These are phyloP conservation scores for Mormyrus lacerda DNA, from an alignment of 2,113 vertebrate species.

Conservation along the genomic window DNA sequence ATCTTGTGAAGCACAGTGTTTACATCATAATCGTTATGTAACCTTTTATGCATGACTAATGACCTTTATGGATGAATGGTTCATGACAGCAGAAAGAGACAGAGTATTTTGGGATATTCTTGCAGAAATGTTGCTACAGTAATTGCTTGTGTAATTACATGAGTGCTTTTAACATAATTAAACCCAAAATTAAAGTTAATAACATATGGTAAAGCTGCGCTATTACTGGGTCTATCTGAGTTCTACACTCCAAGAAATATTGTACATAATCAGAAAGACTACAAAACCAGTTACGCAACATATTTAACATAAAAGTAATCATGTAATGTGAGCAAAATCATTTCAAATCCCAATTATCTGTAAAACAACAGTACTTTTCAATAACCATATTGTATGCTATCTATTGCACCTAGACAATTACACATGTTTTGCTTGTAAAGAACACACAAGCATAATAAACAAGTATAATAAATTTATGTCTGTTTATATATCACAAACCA, in stretches of 20 bases:
- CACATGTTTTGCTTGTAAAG: background rate
- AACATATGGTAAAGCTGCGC: background rate
- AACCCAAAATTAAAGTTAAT: background rate
- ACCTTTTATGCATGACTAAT: constrained; percentile 66
- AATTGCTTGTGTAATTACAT: background rate
- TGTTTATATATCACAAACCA: background rate
- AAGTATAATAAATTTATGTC: background rate
- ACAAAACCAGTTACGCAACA: background rate
- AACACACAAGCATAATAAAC: background rate
- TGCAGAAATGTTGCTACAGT: constrained; percentile 2
- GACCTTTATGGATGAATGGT: constrained; percentile 60
- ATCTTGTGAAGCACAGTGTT: constrained; percentile 52
- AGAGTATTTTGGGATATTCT: constrained; percentile 42
- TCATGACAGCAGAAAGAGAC: constrained; percentile 59
- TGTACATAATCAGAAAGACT: background rate
- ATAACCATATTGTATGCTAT: background rate
- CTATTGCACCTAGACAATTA: background rate
- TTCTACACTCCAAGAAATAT: background rate
- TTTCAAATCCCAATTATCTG: background rate
- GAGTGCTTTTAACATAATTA: background rate
- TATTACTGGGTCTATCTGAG: background rate
- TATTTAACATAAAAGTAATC: background rate
- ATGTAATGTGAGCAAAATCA: background rate
- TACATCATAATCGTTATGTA: constrained; percentile 55
- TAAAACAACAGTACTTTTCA: background rate